Evolutionary conservation across 2,797 vertebrate species (phyloP).

Genomic region (Bovichtus diacanthus): DNA sequence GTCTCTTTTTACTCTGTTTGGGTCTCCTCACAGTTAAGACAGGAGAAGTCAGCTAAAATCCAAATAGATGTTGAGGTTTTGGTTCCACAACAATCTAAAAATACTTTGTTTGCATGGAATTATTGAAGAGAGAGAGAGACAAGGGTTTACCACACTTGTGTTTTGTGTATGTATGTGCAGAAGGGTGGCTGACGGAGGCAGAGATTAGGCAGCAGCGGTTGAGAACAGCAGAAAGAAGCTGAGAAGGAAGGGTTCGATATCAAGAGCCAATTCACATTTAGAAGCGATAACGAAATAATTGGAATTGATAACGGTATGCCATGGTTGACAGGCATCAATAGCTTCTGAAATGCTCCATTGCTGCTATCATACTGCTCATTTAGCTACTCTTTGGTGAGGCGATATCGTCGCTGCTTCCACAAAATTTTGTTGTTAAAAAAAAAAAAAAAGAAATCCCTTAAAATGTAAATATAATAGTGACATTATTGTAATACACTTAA

Average conservation of each 20-base stretch:
- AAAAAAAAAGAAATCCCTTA: no score
- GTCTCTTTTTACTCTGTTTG: background rate
- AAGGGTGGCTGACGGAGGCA: constrained; percentile 18
- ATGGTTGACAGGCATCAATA: constrained; percentile 51
- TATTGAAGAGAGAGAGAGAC: constrained; percentile 12
- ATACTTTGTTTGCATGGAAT: constrained; percentile 17
- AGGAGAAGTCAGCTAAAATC: constrained; percentile 7
- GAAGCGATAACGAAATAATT: constrained; percentile 43
- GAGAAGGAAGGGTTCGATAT: constrained; percentile 26
- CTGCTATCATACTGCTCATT: constrained; percentile 13
- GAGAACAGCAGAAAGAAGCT: constrained; percentile 16
- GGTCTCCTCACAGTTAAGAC: background rate
- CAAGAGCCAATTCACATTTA: constrained; percentile 42
- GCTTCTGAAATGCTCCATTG: constrained; percentile 39
- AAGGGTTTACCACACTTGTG: constrained; percentile 5
- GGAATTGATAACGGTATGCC: constrained; percentile 39
- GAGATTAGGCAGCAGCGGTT: constrained; percentile 14
- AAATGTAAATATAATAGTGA: background rate
- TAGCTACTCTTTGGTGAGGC: background rate
- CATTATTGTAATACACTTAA: background rate
- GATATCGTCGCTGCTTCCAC: background rate
- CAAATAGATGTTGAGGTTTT: constrained; percentile 35
- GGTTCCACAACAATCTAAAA: constrained; percentile 23
- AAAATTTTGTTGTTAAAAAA: background rate
- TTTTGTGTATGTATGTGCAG: constrained; percentile 14